Evolutionary conservation across 1,140 invertebrate genomes (phyloP).

Genomic region (Eriocheir sinensis): DNA sequence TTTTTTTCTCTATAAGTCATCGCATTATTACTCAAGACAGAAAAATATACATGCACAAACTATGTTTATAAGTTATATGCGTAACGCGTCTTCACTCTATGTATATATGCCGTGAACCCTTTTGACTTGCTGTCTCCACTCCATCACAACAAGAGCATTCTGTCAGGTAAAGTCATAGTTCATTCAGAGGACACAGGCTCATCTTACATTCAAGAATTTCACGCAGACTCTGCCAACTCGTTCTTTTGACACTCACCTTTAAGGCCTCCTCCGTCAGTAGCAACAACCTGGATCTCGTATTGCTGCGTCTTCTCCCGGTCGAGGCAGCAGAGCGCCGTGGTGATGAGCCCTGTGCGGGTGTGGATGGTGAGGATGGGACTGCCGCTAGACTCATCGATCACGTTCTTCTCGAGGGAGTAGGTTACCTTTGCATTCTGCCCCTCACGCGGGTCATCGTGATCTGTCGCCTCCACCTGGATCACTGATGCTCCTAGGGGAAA

Average conservation of each 20-base stretch:
- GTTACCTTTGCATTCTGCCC: slow-evolving; percentile 23
- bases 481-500: not conserved
- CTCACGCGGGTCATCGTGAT: slow-evolving; percentile 38
- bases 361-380: slow-evolving; percentile 44
- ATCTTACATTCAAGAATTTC: too few species aligned
- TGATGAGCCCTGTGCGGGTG: slow-evolving; percentile 19
- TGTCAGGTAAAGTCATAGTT: too few species aligned
- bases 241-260: slow-evolving; percentile 35
- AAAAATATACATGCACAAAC: too few species aligned
- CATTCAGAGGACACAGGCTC: too few species aligned
- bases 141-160: too few species aligned
- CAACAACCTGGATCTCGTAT: slow-evolving; percentile 41
- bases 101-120: too few species aligned
- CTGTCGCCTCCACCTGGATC: not conserved
- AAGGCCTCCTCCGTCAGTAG: slow-evolving; percentile 43
- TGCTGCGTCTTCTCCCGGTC: slow-evolving; percentile 45
- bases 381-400: slow-evolving; percentile 25
- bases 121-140: too few species aligned
- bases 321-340: slow-evolving; percentile 49
- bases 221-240: too few species aligned
- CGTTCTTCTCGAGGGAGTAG: slow-evolving; percentile 52
- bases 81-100: too few species aligned
- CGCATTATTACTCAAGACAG: too few species aligned
- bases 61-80: too few species aligned
- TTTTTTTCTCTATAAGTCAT: too few species aligned